These are phyloP conservation scores for Astyanax mexicanus DNA, from an alignment of 2,797 vertebrate species.

Conservation along the genomic window DNA sequence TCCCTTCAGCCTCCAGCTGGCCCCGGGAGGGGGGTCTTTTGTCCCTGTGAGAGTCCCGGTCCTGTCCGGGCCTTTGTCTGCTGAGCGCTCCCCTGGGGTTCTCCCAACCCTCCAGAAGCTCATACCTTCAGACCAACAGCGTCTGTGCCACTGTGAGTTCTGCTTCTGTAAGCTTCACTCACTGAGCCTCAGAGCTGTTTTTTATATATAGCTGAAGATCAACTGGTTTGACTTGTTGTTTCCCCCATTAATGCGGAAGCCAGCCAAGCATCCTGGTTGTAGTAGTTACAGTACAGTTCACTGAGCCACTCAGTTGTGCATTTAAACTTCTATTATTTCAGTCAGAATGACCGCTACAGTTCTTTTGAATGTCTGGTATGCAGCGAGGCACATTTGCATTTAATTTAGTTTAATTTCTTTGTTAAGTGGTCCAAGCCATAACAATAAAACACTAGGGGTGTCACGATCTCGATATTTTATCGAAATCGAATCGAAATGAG, in stretches of 20 bases:
- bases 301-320: too few relatives aligned
- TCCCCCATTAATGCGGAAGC: neutral
- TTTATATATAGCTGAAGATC: neutral
- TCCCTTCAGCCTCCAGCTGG: constrained; percentile 52
- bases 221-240: neutral
- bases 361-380: too few relatives aligned
- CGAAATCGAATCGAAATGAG: too few relatives aligned
- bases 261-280: neutral
- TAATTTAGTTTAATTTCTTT: too few relatives aligned
- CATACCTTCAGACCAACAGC: neutral
- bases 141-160: neutral
- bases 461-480: too few relatives aligned
- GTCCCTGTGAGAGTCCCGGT: constrained; percentile 59
- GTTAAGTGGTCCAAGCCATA: too few relatives aligned
- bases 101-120: neutral
- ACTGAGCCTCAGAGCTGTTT: neutral
- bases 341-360: too few relatives aligned
- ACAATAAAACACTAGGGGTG: too few relatives aligned
- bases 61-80: constrained; percentile 52
- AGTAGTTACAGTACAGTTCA: neutral
- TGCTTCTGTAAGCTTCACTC: neutral
- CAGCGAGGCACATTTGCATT: too few relatives aligned
- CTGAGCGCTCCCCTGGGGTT: neutral
- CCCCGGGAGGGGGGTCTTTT: constrained; percentile 61
- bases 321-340: too few relatives aligned